Conservation (phyloP, 2,888 invertebrate genomes). For the Seladonia tumulorum region DNA sequence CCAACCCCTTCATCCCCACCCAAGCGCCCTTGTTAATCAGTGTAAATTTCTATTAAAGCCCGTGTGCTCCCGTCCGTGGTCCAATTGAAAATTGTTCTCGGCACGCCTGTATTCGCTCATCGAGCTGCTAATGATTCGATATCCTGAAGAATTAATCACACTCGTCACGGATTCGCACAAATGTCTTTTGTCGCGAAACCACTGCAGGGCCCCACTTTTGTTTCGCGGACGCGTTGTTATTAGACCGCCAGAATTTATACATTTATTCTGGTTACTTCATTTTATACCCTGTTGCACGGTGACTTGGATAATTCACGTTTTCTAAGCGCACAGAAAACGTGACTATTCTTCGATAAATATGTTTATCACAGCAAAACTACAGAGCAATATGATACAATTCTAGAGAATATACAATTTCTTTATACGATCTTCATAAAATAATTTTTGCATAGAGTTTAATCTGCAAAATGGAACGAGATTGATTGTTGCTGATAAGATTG, state of each 20-base stretch:
- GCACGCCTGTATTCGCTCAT: neutral
- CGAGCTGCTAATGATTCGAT: neutral
- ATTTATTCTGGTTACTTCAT: neutral
- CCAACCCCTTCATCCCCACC: neutral
- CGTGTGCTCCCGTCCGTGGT: neutral
- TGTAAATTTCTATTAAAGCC: neutral
- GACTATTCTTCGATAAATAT: no score
- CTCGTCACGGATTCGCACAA: neutral
- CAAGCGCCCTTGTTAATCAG: neutral
- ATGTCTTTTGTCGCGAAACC: neutral
- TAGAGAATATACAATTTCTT: no score
- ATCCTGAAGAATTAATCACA: neutral
- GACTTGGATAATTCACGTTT: neutral
- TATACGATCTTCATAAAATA: no score
- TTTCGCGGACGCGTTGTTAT: neutral
- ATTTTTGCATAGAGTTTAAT: no score
- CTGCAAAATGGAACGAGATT: no score
- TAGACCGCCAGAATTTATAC: neutral
- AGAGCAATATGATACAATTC: no score
- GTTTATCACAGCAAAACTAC: no score
- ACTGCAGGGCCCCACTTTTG: neutral
- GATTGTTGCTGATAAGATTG: no score
- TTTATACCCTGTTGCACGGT: neutral
- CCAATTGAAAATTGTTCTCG: neutral
- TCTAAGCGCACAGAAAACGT: no score